Evolutionary conservation across 2,797 vertebrate genomes (phyloP).

Genomic region (Gouania willdenowi): DNA sequence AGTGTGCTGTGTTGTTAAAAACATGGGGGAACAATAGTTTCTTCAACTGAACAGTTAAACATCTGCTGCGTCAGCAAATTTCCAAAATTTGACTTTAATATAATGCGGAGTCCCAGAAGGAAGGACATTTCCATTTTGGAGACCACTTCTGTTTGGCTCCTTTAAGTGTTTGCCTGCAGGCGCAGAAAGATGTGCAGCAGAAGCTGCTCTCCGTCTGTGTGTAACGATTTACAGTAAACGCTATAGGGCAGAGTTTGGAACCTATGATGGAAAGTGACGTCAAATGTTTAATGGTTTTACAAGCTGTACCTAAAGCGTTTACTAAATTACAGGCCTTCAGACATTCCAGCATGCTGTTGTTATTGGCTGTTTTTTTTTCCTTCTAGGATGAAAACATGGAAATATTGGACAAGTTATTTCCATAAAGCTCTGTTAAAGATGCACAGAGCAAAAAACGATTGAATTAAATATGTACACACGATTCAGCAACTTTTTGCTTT

Average conservation of each 20-base stretch:
- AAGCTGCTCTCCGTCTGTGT: not conserved
- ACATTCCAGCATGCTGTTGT: constrained; percentile 18
- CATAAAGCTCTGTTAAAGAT: too few relatives aligned
- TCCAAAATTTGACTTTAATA: constrained; percentile 37
- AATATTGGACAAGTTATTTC: too few relatives aligned
- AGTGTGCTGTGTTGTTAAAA: not conserved
- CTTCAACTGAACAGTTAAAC: constrained; percentile 17
- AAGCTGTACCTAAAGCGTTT: constrained; percentile 23
- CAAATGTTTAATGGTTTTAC: constrained; percentile 25
- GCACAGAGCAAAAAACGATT: too few relatives aligned
- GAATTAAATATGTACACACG: too few relatives aligned
- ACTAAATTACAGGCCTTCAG: constrained; percentile 32
- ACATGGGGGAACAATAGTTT: constrained; percentile 2
- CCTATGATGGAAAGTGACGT: constrained; percentile 14
- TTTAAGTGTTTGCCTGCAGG: constrained; percentile 33
- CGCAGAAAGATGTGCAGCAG: constrained; percentile 19
- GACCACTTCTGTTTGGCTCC: constrained; percentile 31
- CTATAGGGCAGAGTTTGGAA: constrained; percentile 11
- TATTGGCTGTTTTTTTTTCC: not conserved
- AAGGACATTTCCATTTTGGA: constrained; percentile 31
- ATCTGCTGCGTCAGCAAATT: constrained; percentile 37
- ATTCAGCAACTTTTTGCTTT: too few relatives aligned
- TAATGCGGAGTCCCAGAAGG: constrained; percentile 20
- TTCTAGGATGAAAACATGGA: too few relatives aligned
- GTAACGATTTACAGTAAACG: not conserved